These are phyloP conservation scores for Iguana delicatissima DNA, from an alignment of 2,797 vertebrate genomes.

Conservation along the genomic window DNA sequence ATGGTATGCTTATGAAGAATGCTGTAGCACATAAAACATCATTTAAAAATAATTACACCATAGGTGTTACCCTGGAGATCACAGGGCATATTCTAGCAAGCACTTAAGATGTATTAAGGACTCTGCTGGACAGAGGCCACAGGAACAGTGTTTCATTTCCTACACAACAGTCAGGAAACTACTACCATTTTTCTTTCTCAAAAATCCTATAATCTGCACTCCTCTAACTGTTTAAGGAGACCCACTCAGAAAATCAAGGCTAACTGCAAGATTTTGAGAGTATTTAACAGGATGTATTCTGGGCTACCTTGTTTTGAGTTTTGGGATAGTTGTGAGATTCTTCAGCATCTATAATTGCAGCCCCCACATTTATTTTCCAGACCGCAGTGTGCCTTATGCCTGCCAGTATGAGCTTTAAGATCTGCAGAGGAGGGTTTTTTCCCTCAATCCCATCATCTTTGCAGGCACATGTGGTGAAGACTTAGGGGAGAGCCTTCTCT, in stretches of 20 bases:
- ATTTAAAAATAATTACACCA: conserved; percentile 29
- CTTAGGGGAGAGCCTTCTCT: too few relatives aligned
- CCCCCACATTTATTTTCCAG: neutral
- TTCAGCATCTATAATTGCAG: too few relatives aligned
- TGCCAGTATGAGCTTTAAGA: too few relatives aligned
- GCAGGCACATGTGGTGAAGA: too few relatives aligned
- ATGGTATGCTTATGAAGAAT: neutral
- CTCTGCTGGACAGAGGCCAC: neutral
- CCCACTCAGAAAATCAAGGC: neutral
- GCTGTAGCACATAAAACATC: conserved; percentile 13
- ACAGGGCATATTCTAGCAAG: neutral
- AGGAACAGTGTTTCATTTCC: neutral
- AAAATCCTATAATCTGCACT: neutral
- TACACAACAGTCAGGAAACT: neutral
- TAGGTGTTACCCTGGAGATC: conserved; percentile 6
- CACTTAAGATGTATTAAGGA: neutral
- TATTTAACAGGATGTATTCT: neutral
- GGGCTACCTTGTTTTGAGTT: neutral
- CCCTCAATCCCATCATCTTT: neutral
- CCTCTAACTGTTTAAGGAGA: neutral
- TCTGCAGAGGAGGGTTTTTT: neutral
- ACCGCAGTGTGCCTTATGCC: neutral
- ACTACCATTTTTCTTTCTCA: neutral
- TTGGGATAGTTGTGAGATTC: neutral
- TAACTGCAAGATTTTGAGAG: neutral